Conservation (phyloP, 2,797 vertebrate genomes). For the Adelosebastes latens region DNA sequence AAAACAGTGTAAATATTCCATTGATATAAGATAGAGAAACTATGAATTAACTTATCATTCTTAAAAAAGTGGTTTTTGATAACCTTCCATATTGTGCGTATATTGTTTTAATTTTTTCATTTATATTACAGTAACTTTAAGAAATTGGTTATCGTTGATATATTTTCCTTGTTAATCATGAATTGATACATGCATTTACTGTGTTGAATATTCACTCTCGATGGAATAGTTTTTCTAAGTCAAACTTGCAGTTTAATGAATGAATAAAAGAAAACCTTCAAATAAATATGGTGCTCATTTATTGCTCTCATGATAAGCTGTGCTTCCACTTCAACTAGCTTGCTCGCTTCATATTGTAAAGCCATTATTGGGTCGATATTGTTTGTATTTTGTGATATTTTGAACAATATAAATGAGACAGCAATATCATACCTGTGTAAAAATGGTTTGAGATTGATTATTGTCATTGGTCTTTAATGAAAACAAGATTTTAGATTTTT, state of each 20-base stretch:
- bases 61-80: conserved; percentile 16
- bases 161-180: conserved; percentile 7
- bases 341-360: not conserved
- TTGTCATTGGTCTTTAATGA: too few relatives aligned
- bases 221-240: conserved; percentile 20
- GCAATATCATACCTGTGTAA: too few relatives aligned
- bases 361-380: not conserved
- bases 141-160: not conserved
- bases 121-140: not conserved
- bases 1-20: conserved; percentile 66
- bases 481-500: too few relatives aligned
- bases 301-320: not conserved
- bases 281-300: not conserved
- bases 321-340: not conserved
- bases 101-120: conserved; percentile 11
- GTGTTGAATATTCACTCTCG: not conserved
- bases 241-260: conserved; percentile 30
- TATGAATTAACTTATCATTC: conserved; percentile 52
- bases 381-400: not conserved
- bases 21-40: conserved; percentile 36
- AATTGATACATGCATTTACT: not conserved
- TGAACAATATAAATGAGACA: too few relatives aligned
- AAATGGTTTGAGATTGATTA: too few relatives aligned
- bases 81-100: not conserved
- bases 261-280: conserved; percentile 27